A percentile compares a stretch with the other conserved stretches of the same genome.
phyloP scores from a whole-genome alignment of 1,140 invertebrate species.

The Plodia interpunctella region DNA sequence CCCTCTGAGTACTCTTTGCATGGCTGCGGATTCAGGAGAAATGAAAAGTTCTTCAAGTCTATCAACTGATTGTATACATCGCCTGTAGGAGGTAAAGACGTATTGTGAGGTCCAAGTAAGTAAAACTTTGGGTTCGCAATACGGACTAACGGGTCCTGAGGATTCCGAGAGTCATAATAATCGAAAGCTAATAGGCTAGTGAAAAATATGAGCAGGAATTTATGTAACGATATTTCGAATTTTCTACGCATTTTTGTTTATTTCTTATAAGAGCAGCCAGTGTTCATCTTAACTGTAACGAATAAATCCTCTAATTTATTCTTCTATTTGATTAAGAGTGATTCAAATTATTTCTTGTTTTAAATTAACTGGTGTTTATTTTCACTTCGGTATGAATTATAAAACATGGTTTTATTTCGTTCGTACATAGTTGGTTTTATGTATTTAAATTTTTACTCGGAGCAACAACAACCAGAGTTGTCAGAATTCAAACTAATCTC shows the following conservation, averaged over 20 bases:
- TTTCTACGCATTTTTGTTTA: conserved; percentile 8
- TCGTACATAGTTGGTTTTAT: too few relatives aligned
- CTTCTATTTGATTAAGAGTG: too few relatives aligned
- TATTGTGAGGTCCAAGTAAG: conserved; percentile 29
- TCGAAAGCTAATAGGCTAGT: conserved; percentile 21
- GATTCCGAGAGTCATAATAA: conserved; percentile 16
- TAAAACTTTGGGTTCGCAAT: conserved; percentile 31
- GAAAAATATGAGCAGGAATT: conserved; percentile 23
- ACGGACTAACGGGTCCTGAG: conserved; percentile 13
- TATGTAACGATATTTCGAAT: conserved; percentile 30
- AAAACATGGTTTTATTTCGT: too few relatives aligned
- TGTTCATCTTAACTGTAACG: too few relatives aligned
- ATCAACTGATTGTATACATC: conserved; percentile 62
- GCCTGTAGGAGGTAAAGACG: conserved; percentile 17
- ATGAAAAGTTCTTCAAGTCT: conserved; percentile 78
- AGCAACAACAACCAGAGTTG: too few relatives aligned
- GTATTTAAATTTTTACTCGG: too few relatives aligned
- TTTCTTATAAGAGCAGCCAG: neutral
- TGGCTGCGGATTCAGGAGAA: conserved; percentile 76
- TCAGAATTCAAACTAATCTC: too few relatives aligned
- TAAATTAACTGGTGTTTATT: too few relatives aligned
- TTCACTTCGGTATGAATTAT: too few relatives aligned
- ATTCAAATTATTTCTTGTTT: too few relatives aligned
- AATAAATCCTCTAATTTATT: too few relatives aligned
- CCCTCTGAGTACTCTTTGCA: conserved; percentile 65